Base-by-base conservation (phyloP, 2,888 invertebrate species). In the Tuberolachnus salignus region DNA sequence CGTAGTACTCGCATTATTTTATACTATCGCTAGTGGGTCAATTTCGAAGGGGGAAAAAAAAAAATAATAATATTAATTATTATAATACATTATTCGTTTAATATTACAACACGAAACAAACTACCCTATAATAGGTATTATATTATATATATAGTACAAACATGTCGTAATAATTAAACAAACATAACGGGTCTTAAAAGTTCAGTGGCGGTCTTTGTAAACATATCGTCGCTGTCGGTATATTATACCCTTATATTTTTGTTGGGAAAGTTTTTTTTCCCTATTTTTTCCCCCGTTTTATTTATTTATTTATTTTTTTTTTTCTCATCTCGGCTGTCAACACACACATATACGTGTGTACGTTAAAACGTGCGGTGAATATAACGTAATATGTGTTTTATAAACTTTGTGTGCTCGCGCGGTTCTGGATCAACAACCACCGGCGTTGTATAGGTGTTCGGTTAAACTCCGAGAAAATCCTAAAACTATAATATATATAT, bases 141-240 rank as follows among this genome's bases (percentile, higher is more conserved):
- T n/a, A n/a, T n/a, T n/a, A n/a, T n/a, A n/a, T n/a, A n/a, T n/a
- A n/a, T n/a, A n/a, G n/a, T 61, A 42, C 42, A 34, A 73, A 73
- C 61, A 3, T 16, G 61, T 34, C 11, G 19, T 63, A 51, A 34
- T 34, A 34, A 73, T 61, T 61, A 73, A 73, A 63, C 34, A 51
- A 42, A 51, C 61, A 16, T 73, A 61, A 51, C 34, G 34, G 61
- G 34, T 34, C 21, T 34, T 49, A 34, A 61, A 34, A 73, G 51
- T 61, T 61, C 19, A 21, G 19, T 16, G 34, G 21, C 16, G 34
- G 21, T 11, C 19, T 49, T 19, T 16, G 49, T 21, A 21, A 63
- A 51, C 61, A 44, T 44, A 63, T 63, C 34, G 34, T 34, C 34
- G 34, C 6, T 6, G 34, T 4, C 34, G 34, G 34, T 34, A 6